Conservation (phyloP, 2,113 vertebrate species). For the Antigone vipio region DNA sequence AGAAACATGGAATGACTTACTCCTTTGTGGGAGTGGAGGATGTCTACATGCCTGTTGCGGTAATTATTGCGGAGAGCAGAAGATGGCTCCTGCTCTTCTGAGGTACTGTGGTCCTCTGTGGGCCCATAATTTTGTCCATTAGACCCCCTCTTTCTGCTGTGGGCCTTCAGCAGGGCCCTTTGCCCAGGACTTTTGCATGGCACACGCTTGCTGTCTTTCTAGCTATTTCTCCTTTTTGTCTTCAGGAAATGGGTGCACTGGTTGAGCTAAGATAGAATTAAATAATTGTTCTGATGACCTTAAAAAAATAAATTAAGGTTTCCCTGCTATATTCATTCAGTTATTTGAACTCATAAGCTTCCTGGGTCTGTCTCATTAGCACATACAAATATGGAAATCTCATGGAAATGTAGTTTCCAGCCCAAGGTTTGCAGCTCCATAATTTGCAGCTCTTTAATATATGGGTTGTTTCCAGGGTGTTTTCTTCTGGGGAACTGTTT, state of each 20-base stretch:
- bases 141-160: not conserved
- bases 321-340: not conserved
- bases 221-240: not conserved
- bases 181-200: rapidly evolving
- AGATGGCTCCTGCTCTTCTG: not conserved
- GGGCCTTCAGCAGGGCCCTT: not conserved
- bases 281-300: not conserved
- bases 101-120: not conserved
- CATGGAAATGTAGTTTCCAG: conserved; percentile 48
- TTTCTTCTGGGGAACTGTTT: conserved; percentile 6
- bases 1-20: not conserved
- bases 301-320: not conserved
- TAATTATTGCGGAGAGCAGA: not conserved
- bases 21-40: not conserved
- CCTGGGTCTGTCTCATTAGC: not conserved
- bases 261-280: not conserved
- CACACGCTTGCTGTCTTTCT: not conserved
- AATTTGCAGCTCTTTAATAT: conserved; percentile 52
- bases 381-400: not conserved
- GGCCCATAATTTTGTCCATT: not conserved
- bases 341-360: not conserved
- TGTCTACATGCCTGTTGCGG: not conserved
- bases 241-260: not conserved
- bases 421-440: not conserved
- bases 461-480: conserved; percentile 20